These are phyloP conservation scores for Acridotheres tristis DNA, from an alignment of 2,797 vertebrate species.

Conservation along the genomic window DNA sequence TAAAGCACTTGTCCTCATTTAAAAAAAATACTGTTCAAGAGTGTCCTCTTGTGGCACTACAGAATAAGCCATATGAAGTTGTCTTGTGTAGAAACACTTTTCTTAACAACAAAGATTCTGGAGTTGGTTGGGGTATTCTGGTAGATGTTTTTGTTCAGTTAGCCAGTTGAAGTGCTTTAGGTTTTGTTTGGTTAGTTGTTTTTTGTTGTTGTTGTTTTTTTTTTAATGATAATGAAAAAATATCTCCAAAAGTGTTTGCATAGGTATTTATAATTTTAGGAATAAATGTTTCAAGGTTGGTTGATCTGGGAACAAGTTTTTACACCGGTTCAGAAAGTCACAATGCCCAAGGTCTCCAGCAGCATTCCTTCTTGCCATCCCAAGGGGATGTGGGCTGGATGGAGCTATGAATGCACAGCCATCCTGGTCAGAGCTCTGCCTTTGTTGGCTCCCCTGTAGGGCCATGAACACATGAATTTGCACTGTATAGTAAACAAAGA, in stretches of 20 bases:
- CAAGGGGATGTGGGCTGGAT: rapidly evolving
- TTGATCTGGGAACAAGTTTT: background rate
- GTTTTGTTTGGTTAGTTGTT: background rate
- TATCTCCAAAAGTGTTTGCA: background rate
- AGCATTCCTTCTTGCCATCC: rapidly evolving
- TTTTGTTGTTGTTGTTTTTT: background rate
- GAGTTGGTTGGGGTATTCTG: rapidly evolving
- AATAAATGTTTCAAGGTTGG: background rate
- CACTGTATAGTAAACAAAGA: rapidly evolving
- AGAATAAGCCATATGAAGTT: background rate
- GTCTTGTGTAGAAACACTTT: background rate
- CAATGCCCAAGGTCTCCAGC: background rate
- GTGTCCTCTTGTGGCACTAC: conserved; percentile 26
- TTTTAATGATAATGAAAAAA: background rate
- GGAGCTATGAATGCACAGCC: rapidly evolving
- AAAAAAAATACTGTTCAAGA: background rate
- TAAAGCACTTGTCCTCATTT: rapidly evolving
- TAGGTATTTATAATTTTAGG: background rate
- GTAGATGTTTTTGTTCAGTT: background rate
- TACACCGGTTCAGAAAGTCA: rapidly evolving
- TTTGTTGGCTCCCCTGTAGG: rapidly evolving
- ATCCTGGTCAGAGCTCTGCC: background rate
- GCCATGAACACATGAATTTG: rapidly evolving
- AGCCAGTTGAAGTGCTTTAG: rapidly evolving
- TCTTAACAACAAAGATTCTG: background rate